Evolutionary conservation across 2,113 vertebrate genomes (phyloP).

Genomic region (Gadus macrocephalus): DNA sequence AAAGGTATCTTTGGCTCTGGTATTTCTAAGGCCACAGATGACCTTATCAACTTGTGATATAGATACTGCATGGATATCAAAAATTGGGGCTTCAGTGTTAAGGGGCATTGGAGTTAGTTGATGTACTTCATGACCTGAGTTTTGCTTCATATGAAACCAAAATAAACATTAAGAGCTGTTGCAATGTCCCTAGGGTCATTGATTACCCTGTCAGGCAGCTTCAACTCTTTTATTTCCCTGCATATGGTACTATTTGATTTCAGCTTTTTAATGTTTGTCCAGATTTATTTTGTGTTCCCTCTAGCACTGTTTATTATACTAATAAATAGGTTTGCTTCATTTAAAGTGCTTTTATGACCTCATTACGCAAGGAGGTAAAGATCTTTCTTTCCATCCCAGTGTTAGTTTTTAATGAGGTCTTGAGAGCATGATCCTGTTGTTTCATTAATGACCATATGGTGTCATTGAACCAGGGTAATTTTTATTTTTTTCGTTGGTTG

Average conservation of each 20-base stretch:
- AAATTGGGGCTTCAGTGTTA: neutral
- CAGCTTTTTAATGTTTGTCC: neutral
- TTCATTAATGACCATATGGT: no score
- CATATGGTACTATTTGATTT: neutral
- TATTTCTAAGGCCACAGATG: neutral
- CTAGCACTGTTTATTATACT: neutral
- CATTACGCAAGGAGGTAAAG: neutral
- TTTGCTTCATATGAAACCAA: neutral
- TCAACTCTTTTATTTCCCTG: neutral
- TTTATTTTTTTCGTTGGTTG: no score
- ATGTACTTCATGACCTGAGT: no score
- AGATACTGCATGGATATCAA: neutral
- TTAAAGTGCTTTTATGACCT: neutral
- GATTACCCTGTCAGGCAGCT: no score
- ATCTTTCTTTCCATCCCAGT: no score
- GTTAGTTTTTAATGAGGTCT: no score
- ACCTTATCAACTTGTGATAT: neutral
- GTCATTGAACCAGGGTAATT: no score
- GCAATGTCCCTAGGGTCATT: neutral
- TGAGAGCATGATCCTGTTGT: no score
- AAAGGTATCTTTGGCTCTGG: neutral
- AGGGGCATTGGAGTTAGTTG: neutral
- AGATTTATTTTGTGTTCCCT: conserved; percentile 1
- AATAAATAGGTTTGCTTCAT: neutral
- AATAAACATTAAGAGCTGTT: neutral